Evolutionary conservation across 2,113 vertebrate species (phyloP), one percentile per base, ranked within the genome.

Genomic region (Otis tarda): DNA sequence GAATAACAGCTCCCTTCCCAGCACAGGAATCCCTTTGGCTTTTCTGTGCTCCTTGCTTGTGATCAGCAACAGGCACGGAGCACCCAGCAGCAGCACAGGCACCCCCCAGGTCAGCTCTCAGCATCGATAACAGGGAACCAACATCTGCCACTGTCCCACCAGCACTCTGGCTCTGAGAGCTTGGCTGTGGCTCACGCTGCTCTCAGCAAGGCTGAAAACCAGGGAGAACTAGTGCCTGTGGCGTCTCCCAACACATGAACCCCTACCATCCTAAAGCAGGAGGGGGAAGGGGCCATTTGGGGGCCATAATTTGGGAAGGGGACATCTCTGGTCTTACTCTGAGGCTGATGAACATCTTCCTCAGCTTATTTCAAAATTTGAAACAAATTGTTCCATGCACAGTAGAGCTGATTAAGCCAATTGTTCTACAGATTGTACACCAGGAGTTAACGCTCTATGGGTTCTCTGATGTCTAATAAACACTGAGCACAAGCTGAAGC

Each of bases 81-180:
- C 25, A 22, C 21, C 31, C 18, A 69, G 31, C 0, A 0, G 24
- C 47, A 77, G 53, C 41, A 65, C 10, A 14, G 80, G 14, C 47
- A 67, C 13, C 0, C 0, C 23, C 12, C 0, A 0, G 25, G 9
- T 30, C 63, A 67, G 24, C 33, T 60, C 55, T 47, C 33, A 23
- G 35, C 21, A 41, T 18, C 47, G 10, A 30, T 41, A n/a, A 11
- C 3, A 25, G 33, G 16, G 30, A 82, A 31, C 3, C 31, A 35
- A 5, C 5, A 18, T 12, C 63, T 93, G 64, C 7, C 9, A 1
- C 78, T 83, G 78, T 7, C 18, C 41, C 33, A 37, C 28, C 30
- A 15, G 37, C 6, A 7, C 35, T 49, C n/a, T 2, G 2, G 41
- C 25, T 45, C 52, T 2, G 9, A 25, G 39, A 69, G 27, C 13